These are phyloP conservation scores for Drosophila trapezifrons DNA, from an alignment of 1,140 invertebrate genomes.

Conservation along the genomic window DNA sequence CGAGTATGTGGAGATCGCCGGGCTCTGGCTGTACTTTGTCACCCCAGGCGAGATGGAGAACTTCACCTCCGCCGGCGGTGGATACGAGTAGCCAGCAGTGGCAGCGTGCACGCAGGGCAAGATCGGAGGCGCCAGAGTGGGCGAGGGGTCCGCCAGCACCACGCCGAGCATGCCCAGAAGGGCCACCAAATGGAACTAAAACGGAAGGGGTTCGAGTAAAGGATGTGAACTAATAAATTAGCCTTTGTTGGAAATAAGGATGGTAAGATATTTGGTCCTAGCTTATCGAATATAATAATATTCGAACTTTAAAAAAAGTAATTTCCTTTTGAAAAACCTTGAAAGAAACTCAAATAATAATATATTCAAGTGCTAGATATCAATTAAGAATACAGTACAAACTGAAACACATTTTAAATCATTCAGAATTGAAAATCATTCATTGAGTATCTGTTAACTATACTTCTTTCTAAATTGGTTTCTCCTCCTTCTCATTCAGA, in stretches of 20 bases:
- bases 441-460: no score
- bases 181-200: slow-evolving; percentile 46
- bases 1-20: slow-evolving; percentile 68
- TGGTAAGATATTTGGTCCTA: no score
- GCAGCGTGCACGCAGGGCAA: slow-evolving; percentile 69
- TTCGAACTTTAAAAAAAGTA: no score
- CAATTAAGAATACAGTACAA: no score
- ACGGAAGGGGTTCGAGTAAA: background rate
- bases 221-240: background rate
- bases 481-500: no score
- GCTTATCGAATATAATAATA: background rate
- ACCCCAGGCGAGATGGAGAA: slow-evolving; percentile 74
- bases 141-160: slow-evolving; percentile 59
- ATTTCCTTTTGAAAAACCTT: no score
- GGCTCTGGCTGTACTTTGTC: slow-evolving; percentile 66
- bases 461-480: no score
- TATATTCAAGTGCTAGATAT: no score
- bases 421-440: no score
- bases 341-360: no score
- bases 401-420: no score
- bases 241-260: background rate
- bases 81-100: slow-evolving; percentile 63
- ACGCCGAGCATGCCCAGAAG: slow-evolving; percentile 59
- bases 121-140: slow-evolving; percentile 56
- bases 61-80: slow-evolving; percentile 70